Evolutionary conservation across 2,113 vertebrate species (phyloP).

Genomic region (Channa argus): DNA sequence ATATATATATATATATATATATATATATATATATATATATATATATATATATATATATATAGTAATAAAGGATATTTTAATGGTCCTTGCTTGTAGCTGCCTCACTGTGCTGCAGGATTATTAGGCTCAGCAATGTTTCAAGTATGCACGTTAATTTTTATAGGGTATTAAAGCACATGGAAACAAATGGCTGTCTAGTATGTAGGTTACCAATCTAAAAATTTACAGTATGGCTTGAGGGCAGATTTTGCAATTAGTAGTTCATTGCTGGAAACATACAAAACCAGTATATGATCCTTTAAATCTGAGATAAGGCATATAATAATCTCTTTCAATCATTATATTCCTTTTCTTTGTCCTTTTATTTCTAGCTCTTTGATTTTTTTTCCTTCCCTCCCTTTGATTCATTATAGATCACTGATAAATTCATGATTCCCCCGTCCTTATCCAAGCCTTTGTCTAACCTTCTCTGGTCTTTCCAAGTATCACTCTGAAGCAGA

Average conservation of each 20-base stretch:
- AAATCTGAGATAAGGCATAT: slow-evolving; percentile 32
- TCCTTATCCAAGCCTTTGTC: slow-evolving; percentile 26
- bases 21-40: too few relatives aligned
- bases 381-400: slow-evolving; percentile 19
- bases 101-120: slow-evolving; percentile 14
- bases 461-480: slow-evolving; percentile 45
- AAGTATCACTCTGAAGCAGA: slow-evolving; percentile 36
- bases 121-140: slow-evolving; percentile 11
- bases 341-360: background rate
- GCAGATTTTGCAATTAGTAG: slow-evolving; percentile 51
- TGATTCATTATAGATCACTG: slow-evolving; percentile 69
- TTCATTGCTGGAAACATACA: slow-evolving; percentile 55
- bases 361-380: background rate
- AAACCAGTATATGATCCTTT: slow-evolving; percentile 38
- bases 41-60: too few relatives aligned
- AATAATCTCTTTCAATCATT: slow-evolving; percentile 32
- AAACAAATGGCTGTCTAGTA: background rate
- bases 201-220: slow-evolving; percentile 13
- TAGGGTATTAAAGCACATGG: slow-evolving; percentile 25
- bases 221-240: slow-evolving; percentile 38
- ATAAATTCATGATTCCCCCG: slow-evolving; percentile 29
- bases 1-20: too few relatives aligned
- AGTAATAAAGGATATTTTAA: background rate
- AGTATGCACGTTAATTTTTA: slow-evolving; percentile 35
- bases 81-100: background rate